Evolutionary conservation across 1,140 invertebrate genomes (phyloP), one percentile per base, ranked within the genome.

Genomic region (Bombus superbus): DNA sequence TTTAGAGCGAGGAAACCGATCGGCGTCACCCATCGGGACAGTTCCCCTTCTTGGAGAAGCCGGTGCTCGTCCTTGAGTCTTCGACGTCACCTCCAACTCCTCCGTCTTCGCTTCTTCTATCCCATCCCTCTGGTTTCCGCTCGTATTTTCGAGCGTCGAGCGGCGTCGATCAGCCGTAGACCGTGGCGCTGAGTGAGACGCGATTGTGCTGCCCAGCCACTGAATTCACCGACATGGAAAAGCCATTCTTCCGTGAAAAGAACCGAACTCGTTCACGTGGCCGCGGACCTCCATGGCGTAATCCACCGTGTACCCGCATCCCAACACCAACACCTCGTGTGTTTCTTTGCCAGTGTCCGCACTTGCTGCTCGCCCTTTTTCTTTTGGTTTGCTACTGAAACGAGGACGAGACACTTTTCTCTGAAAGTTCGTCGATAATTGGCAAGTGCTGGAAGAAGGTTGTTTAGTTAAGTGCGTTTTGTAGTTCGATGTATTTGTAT

Each of bases 201-300:
- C 79, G 86, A 90, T 90, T 88, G 86, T 90, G 78, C 83, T 81
- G 74, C 42, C 81, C 64, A 86, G 88, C 91, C 90, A 86, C 86
- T 87, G 89, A 89, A 86, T 91, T 89, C 90, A 89, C 79, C 89
- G 92, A 94, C 93, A 94, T 88, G 93, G 90, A 94, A 94, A 94
- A 93, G 92, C 92, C 93, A 94, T 94, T 94, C 91, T 94, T 92
- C 91, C 85, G 91, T 92, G 89, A 92, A 90, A 90, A 81, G 89
- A 86, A 88, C 47, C 81, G 85, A 83, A 91, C 64, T 85, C 76
- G 85, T 91, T 85, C 76, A 68, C 71, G 76, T 74, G 40, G 74
- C 47, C 42, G 69, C 38, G 77, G 77, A 85, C 40, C 68, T 47
- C 44, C 66, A 28, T 59, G 4, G 13, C 53, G 35, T 69, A 86